A percentile compares a stretch with the other conserved stretches of the same genome.
Evolutionary conservation across 53 echinoderm and acorn worm genomes (phyloP).

Genomic region (Echinometra lucunter): DNA sequence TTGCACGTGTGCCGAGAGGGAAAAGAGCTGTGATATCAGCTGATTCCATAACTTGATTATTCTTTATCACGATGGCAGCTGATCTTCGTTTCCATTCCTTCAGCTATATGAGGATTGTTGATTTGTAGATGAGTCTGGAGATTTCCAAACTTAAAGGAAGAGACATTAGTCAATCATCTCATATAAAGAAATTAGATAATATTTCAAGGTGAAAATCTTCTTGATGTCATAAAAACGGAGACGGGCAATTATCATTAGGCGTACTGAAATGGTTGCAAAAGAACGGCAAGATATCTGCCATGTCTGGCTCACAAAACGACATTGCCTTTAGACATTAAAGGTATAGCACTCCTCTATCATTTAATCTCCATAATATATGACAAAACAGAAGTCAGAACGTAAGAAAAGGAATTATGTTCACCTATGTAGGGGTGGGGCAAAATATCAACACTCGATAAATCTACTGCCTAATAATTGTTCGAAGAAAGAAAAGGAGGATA

Average conservation of each 20-base stretch:
- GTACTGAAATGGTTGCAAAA: background rate
- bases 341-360: background rate
- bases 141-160: background rate
- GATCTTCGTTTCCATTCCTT: background rate
- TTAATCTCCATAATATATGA: background rate
- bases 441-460: too few relatives aligned
- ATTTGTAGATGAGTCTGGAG: background rate
- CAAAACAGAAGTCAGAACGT: background rate
- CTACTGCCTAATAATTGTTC: background rate
- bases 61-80: background rate
- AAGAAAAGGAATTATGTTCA: background rate
- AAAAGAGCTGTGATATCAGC: background rate
- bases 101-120: background rate
- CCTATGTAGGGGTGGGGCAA: background rate
- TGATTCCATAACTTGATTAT: background rate
- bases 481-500: background rate
- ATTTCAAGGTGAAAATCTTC: constrained; percentile 14
- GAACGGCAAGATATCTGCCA: background rate
- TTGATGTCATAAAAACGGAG: background rate
- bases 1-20: background rate
- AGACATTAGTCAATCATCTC: constrained; percentile 16
- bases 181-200: background rate
- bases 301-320: background rate
- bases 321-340: background rate
- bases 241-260: background rate